Conservation (phyloP, 1,140 invertebrate genomes). For the Sinella curviseta region DNA sequence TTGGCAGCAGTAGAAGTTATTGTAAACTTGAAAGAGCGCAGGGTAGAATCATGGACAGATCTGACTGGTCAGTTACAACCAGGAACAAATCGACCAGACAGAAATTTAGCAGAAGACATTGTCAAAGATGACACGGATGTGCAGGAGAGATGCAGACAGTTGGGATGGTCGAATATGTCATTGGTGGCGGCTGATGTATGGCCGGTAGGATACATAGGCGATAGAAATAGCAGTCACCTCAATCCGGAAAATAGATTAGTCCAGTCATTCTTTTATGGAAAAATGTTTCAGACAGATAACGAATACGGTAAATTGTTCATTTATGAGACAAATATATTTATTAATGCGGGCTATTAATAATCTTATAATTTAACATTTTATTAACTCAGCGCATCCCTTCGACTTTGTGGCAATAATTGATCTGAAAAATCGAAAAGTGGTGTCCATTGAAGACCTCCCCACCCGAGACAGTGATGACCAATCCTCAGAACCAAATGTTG, state of each 20-base stretch:
- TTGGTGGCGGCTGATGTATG: slow-evolving; percentile 5
- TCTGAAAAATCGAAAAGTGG: not conserved
- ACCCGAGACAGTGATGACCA: not conserved
- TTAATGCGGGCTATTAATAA: too few species aligned
- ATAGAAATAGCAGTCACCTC: not conserved
- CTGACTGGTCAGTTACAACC: not conserved
- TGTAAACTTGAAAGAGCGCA: not conserved
- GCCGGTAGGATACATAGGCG: not conserved
- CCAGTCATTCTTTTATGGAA: slow-evolving; percentile 18
- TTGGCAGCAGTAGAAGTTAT: not conserved
- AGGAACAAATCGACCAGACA: not conserved
- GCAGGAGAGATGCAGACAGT: not conserved
- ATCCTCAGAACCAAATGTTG: not conserved
- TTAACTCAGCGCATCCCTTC: slow-evolving; percentile 19
- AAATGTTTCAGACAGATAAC: not conserved
- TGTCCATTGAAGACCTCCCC: slow-evolving; percentile 7
- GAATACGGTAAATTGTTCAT: slow-evolving; percentile 22
- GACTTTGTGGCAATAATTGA: not conserved
- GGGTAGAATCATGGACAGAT: not conserved
- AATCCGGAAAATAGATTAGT: not conserved
- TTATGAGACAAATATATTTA: not conserved
- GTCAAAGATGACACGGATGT: not conserved
- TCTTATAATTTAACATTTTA: too few species aligned
- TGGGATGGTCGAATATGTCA: slow-evolving; percentile 4
- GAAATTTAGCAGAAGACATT: not conserved